phyloP scores from a whole-genome alignment of 30 jellyfish, hydroid and myxozoan genomes.

The Cassiopea andromeda region DNA sequence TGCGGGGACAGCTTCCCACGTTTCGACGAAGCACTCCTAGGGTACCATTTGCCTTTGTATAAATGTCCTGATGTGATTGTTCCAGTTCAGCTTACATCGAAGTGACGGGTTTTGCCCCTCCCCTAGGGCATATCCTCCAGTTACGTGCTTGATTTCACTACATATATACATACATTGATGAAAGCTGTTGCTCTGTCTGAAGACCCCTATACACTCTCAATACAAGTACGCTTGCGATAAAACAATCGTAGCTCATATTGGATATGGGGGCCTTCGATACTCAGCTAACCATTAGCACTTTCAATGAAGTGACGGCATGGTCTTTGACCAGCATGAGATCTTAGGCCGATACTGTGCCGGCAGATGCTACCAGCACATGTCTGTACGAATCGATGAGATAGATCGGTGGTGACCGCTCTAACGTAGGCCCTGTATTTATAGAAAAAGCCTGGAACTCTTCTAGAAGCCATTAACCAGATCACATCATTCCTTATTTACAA shows the following conservation, averaged over 20 bases:
- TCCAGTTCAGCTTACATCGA: too few species aligned
- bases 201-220: constrained; percentile 17
- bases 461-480: background rate
- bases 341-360: constrained; percentile 25
- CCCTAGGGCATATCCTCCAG: too few species aligned
- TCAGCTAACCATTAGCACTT: constrained; percentile 13
- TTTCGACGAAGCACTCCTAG: too few species aligned
- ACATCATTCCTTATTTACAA: background rate
- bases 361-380: constrained; percentile 13
- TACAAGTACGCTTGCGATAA: background rate
- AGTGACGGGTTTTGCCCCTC: too few species aligned
- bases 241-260: background rate
- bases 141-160: too few species aligned
- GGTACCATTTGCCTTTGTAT: too few species aligned
- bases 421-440: background rate
- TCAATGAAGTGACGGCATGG: constrained; percentile 5
- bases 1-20: too few species aligned
- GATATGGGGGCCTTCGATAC: constrained; percentile 36
- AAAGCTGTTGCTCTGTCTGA: background rate
- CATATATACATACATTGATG: background rate
- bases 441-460: background rate
- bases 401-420: background rate
- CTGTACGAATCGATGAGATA: background rate
- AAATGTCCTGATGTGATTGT: too few species aligned
- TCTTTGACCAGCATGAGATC: constrained; percentile 5